Conservation (phyloP, 1,140 invertebrate species). For the Drosophila persimilis region DNA sequence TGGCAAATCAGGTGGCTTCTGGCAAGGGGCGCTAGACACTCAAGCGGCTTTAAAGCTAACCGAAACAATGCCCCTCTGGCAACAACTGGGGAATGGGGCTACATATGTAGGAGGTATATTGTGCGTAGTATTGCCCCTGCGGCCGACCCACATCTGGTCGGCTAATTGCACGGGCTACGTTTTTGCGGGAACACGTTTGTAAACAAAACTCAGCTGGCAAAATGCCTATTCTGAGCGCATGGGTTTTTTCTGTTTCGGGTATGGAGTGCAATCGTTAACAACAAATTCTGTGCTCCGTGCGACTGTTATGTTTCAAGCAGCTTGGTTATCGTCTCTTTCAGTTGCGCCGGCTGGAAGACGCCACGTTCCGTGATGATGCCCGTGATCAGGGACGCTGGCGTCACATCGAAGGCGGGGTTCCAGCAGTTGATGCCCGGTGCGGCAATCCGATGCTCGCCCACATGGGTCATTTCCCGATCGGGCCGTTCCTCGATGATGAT, state of each 20-base stretch:
- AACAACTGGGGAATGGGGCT: slow-evolving; percentile 60
- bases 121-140: slow-evolving; percentile 65
- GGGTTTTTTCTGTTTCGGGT: slow-evolving; percentile 28
- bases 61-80: slow-evolving; percentile 29
- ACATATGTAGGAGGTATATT: slow-evolving; percentile 67
- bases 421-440: slow-evolving; percentile 95
- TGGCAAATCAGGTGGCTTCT: slow-evolving; percentile 19
- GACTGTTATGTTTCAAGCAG: slow-evolving; percentile 67
- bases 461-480: slow-evolving; percentile 93
- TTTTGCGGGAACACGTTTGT: slow-evolving; percentile 32
- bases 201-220: slow-evolving; percentile 62
- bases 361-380: slow-evolving; percentile 98
- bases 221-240: slow-evolving; percentile 47
- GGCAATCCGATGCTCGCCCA: slow-evolving; percentile 92
- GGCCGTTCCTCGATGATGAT: slow-evolving; percentile 98
- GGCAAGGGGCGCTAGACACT: background rate
- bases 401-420: slow-evolving; percentile 99
- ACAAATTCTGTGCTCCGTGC: slow-evolving; percentile 39
- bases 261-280: slow-evolving; percentile 58
- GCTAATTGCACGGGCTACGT: slow-evolving; percentile 2
- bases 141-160: slow-evolving; percentile 59
- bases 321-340: slow-evolving; percentile 69
- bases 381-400: slow-evolving; percentile 96
- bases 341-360: slow-evolving; percentile 87
- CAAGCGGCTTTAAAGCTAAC: slow-evolving; percentile 56